Conservation (phyloP, 2,797 vertebrate genomes). For the Danio choprae region DNA sequence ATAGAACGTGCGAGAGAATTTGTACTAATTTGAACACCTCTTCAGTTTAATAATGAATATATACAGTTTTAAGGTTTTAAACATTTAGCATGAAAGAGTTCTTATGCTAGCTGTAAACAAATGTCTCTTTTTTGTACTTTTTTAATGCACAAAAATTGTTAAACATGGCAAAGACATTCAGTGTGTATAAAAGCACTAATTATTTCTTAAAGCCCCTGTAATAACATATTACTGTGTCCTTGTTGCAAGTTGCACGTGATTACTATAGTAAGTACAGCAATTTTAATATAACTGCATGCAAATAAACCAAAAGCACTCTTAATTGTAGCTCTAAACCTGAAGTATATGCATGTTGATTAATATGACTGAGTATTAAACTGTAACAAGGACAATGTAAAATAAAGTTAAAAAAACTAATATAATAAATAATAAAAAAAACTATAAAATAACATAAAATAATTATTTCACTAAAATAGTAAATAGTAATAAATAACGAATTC, state of each 20-base stretch:
- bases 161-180: not conserved
- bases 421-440: not conserved
- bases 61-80: not conserved
- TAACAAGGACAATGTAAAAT: not conserved
- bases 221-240: not conserved
- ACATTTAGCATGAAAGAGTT: no score
- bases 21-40: not conserved
- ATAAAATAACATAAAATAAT: no score
- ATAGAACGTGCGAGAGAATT: not conserved
- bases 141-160: not conserved
- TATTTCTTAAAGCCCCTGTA: not conserved
- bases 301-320: no score
- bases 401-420: not conserved
- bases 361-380: no score
- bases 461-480: no score
- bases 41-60: not conserved
- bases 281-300: no score
- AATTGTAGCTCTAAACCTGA: no score
- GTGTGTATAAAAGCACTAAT: not conserved
- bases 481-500: not conserved
- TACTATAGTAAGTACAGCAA: no score
- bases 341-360: no score
- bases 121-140: not conserved
- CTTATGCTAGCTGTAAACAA: not conserved
- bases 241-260: no score